These are phyloP conservation scores for Oncorhynchus clarkii DNA, from an alignment of 2,113 vertebrate species.

Conservation along the genomic window DNA sequence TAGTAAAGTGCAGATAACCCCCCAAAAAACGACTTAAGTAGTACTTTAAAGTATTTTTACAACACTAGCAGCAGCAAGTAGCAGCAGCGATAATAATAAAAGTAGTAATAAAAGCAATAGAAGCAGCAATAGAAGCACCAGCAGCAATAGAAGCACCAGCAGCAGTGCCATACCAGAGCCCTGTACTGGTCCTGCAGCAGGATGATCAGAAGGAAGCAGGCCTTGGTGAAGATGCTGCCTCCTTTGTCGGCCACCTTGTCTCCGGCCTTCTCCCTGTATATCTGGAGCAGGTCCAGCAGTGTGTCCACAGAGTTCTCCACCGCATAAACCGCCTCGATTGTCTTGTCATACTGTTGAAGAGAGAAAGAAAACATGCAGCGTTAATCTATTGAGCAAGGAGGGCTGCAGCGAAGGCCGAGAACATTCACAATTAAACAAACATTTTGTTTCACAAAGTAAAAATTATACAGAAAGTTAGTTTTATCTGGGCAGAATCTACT, in stretches of 20 bases:
- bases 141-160: too few species aligned
- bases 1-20: too few species aligned
- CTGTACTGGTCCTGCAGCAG: slow-evolving; percentile 77
- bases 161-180: slow-evolving; percentile 65
- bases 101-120: too few species aligned
- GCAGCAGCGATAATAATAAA: too few species aligned
- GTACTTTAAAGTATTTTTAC: too few species aligned
- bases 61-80: too few species aligned
- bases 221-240: slow-evolving; percentile 92
- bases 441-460: background rate
- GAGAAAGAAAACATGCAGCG: background rate
- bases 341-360: slow-evolving; percentile 81
- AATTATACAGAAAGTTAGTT: too few species aligned
- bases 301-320: slow-evolving; percentile 84
- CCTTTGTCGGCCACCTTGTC: slow-evolving; percentile 86
- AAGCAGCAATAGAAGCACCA: too few species aligned
- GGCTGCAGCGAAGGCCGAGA: background rate
- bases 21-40: too few species aligned
- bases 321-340: slow-evolving; percentile 78
- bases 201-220: slow-evolving; percentile 87
- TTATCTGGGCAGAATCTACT: too few species aligned
- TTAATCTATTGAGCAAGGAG: background rate
- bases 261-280: slow-evolving; percentile 86
- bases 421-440: background rate
- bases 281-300: slow-evolving; percentile 85